Percentiles rank a stretch among this genome's conserved stretches.
These are phyloP conservation scores for Eretmochelys imbricata DNA, from an alignment of 2,113 vertebrate species.

Conservation along the genomic window DNA sequence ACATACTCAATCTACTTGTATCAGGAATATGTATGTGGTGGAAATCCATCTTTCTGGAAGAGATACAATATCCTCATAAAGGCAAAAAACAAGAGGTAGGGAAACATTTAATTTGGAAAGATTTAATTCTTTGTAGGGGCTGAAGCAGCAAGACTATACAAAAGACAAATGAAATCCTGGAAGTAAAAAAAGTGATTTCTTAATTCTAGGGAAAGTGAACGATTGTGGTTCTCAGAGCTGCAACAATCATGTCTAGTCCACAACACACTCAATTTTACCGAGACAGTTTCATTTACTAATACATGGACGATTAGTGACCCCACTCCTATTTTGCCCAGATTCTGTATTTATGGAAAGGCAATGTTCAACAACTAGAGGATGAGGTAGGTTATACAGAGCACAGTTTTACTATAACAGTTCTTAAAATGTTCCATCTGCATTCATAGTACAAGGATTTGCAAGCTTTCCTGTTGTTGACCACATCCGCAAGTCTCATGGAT, in stretches of 20 bases:
- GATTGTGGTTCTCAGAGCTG: neutral
- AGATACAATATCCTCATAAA: too few species aligned
- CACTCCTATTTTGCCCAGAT: neutral
- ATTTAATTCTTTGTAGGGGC: too few species aligned
- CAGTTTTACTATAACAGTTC: neutral
- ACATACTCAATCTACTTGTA: too few species aligned
- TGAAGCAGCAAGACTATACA: too few species aligned
- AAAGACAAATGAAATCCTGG: neutral
- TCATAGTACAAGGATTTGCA: neutral
- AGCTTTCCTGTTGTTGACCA: neutral
- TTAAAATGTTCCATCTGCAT: neutral
- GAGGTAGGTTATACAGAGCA: neutral
- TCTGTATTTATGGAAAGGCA: neutral
- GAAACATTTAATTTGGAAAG: too few species aligned
- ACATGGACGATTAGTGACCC: neutral
- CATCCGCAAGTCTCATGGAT: neutral
- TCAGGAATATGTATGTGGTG: too few species aligned
- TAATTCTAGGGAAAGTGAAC: neutral
- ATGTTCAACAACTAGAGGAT: neutral
- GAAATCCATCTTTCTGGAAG: too few species aligned
- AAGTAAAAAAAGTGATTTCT: neutral
- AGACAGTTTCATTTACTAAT: neutral
- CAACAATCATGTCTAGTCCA: neutral
- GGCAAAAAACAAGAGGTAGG: too few species aligned
- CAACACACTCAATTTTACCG: neutral